These are phyloP conservation scores for Heliconius himera DNA, from an alignment of 1,140 invertebrate genomes.

Conservation along the genomic window DNA sequence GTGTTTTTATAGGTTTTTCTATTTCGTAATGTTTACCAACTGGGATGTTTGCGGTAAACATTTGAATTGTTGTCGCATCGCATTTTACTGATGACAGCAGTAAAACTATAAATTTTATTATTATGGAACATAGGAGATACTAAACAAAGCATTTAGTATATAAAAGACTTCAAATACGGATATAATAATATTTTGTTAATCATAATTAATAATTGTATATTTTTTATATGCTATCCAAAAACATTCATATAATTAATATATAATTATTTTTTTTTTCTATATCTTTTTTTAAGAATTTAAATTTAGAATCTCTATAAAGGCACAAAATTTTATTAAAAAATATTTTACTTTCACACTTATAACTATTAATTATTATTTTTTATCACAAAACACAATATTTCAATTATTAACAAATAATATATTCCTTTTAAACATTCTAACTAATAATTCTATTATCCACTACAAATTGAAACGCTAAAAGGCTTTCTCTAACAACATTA, in stretches of 20 bases:
- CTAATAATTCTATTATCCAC: neutral
- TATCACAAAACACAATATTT: no score
- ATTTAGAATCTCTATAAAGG: no score
- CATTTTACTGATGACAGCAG: neutral
- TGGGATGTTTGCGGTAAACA: neutral
- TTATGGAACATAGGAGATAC: neutral
- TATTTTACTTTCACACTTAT: no score
- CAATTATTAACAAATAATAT: neutral
- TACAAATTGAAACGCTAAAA: constrained; percentile 1
- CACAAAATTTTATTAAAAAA: no score
- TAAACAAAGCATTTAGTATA: neutral
- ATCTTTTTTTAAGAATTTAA: no score
- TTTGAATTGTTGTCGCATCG: neutral
- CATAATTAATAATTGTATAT: neutral
- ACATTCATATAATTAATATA: no score
- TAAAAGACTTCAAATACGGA: neutral
- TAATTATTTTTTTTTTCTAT: no score
- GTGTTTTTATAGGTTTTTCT: neutral
- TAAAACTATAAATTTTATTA: neutral
- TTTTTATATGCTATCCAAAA: neutral
- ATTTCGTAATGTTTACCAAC: constrained; percentile 4
- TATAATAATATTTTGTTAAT: neutral
- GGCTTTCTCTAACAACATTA: neutral
- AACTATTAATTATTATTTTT: no score
- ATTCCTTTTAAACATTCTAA: no score